Conservation (phyloP, 2,888 invertebrate genomes). For the Lasioglossum vierecki region DNA sequence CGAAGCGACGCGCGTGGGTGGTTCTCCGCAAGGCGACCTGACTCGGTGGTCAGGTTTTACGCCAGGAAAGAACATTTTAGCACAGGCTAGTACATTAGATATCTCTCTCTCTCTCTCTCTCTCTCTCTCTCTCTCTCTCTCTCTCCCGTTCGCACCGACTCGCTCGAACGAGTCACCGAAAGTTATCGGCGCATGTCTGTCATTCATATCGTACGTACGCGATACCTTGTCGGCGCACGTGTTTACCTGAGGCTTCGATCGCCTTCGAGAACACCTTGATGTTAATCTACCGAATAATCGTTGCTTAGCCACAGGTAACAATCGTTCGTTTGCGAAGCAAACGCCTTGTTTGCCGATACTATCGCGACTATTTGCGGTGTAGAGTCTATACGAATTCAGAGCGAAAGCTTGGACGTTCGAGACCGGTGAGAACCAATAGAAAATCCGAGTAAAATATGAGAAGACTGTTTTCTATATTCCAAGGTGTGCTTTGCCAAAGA, state of each 20-base stretch:
- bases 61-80: slow-evolving; percentile 24
- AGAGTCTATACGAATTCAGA: neutral
- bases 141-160: neutral
- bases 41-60: slow-evolving; percentile 45
- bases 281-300: slow-evolving; percentile 50
- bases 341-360: slow-evolving; percentile 46
- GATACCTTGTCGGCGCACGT: neutral
- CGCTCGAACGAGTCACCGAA: neutral
- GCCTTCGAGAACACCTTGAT: slow-evolving; percentile 21
- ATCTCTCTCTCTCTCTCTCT: neutral
- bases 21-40: slow-evolving; percentile 34
- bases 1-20: slow-evolving; percentile 63
- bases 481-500: neutral
- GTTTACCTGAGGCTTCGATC: neutral
- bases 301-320: slow-evolving; percentile 22
- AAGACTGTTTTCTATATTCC: neutral
- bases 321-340: slow-evolving; percentile 41
- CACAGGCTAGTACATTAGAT: slow-evolving; percentile 43
- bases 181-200: neutral
- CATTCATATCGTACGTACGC: neutral
- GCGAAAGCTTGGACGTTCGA: neutral
- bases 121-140: no score
- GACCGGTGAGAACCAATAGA: neutral
- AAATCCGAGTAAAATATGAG: neutral
- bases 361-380: slow-evolving; percentile 38